These are phyloP conservation scores for Piaya cayana DNA, from an alignment of 2,113 vertebrate species.

Conservation along the genomic window DNA sequence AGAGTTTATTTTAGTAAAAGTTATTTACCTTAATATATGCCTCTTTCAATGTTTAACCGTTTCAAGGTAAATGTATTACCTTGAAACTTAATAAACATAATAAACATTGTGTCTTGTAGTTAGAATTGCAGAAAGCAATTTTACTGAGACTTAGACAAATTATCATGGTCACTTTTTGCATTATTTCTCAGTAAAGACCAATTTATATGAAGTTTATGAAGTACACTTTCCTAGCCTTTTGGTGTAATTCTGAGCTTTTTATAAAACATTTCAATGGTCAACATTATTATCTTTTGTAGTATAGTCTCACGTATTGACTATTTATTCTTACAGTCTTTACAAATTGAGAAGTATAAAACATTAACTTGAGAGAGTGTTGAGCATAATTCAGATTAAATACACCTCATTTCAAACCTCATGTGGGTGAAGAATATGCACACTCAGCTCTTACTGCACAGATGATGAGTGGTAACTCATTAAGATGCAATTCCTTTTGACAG, in stretches of 20 bases:
- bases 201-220: background rate
- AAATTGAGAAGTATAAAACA: background rate
- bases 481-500: background rate
- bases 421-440: background rate
- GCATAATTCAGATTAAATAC: background rate
- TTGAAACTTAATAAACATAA: background rate
- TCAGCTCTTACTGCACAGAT: background rate
- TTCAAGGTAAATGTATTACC: background rate
- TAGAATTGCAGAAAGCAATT: background rate
- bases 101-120: too few relatives aligned
- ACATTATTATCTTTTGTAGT: background rate
- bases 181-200: background rate
- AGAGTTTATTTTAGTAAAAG: background rate
- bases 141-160: background rate
- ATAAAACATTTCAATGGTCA: background rate
- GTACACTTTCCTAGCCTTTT: background rate
- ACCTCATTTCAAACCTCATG: background rate
- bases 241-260: background rate
- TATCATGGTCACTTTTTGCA: background rate
- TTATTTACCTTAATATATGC: background rate
- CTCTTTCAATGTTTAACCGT: background rate
- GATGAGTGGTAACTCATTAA: background rate
- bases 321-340: background rate
- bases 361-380: background rate
- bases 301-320: background rate